Conservation (phyloP, 2,113 vertebrate species). For the Notarius lentiginosus region DNA sequence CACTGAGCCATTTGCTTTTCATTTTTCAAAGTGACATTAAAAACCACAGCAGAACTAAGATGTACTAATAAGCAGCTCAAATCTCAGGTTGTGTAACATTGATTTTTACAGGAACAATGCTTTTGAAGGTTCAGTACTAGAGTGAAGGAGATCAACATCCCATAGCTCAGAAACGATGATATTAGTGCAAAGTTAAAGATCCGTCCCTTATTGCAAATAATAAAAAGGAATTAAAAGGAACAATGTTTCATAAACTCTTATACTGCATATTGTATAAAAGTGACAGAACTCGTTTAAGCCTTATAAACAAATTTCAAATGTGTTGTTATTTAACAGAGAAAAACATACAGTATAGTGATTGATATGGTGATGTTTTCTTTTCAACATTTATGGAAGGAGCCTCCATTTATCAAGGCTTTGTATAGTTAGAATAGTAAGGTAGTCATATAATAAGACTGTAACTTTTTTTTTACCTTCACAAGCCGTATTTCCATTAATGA, state of each 20-base stretch:
- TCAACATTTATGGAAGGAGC: too few relatives aligned
- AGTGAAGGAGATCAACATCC: neutral
- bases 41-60: neutral
- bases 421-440: too few relatives aligned
- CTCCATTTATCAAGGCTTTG: too few relatives aligned
- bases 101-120: neutral
- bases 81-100: neutral
- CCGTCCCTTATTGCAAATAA: neutral
- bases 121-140: neutral
- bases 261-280: neutral
- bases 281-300: neutral
- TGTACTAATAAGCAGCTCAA: neutral
- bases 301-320: neutral
- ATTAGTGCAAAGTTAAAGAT: neutral
- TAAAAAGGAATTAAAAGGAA: neutral
- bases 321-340: neutral
- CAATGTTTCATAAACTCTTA: neutral
- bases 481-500: too few relatives aligned
- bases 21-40: slow-evolving; percentile 28
- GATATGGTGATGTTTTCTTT: too few relatives aligned
- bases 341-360: too few relatives aligned
- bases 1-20: slow-evolving; percentile 16
- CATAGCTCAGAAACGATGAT: neutral
- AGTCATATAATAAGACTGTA: too few relatives aligned
- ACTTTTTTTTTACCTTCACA: too few relatives aligned